Conservation (phyloP, 2,797 vertebrate species). For the Cygnus olor region DNA sequence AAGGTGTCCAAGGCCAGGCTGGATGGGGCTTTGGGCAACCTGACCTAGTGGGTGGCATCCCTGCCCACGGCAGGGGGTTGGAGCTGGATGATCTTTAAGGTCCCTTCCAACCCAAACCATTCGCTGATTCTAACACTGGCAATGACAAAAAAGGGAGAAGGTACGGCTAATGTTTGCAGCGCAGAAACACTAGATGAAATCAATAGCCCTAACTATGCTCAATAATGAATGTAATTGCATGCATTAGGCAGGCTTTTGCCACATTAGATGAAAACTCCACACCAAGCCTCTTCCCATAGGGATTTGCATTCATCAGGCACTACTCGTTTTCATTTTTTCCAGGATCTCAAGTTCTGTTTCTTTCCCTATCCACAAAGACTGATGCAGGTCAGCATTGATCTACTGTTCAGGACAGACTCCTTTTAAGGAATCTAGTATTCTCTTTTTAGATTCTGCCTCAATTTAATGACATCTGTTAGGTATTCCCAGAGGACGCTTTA, state of each 20-base stretch:
- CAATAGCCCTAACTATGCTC: not conserved
- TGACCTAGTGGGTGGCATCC: too few species aligned
- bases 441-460: not conserved
- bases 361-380: not conserved
- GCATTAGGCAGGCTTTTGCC: constrained; percentile 1
- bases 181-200: not conserved
- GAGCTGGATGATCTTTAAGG: too few species aligned
- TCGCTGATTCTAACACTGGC: not conserved
- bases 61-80: too few species aligned
- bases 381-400: not conserved
- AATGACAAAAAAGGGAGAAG: not conserved
- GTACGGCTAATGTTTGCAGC: not conserved
- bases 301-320: not conserved
- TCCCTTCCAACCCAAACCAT: too few species aligned
- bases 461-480: not conserved
- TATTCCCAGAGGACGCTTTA: constrained; percentile 14
- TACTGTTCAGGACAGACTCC: not conserved
- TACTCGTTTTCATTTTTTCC: not conserved
- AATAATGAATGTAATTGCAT: constrained; percentile 5
- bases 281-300: not conserved
- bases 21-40: too few species aligned
- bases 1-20: too few species aligned
- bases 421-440: not conserved
- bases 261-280: not conserved
- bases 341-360: not conserved